Evolutionary conservation across 1,140 invertebrate genomes (phyloP).

Genomic region (Drepana arcuata): DNA sequence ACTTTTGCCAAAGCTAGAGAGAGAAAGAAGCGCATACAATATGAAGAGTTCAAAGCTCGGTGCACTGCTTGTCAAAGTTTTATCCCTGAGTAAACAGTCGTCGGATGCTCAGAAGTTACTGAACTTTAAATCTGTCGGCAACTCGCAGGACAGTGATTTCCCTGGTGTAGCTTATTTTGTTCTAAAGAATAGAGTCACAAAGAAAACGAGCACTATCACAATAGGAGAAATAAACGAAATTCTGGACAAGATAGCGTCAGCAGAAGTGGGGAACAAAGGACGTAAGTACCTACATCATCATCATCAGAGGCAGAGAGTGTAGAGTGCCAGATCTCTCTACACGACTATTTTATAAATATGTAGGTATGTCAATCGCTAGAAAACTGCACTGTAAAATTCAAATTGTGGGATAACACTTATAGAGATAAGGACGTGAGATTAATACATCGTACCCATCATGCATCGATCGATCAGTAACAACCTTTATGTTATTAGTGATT

Average conservation of each 20-base stretch:
- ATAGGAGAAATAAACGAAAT: constrained; percentile 39
- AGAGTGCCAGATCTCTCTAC: no score
- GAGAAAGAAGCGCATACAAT: constrained; percentile 49
- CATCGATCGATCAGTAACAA: no score
- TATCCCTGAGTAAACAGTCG: constrained; percentile 37
- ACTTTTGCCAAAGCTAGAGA: constrained; percentile 39
- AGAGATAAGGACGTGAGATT: no score
- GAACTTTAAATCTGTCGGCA: constrained; percentile 32
- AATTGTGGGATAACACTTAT: no score
- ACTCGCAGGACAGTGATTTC: constrained; percentile 35
- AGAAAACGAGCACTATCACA: constrained; percentile 21
- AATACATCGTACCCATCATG: no score
- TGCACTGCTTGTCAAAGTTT: constrained; percentile 34
- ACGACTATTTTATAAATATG: background rate
- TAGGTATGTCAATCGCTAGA: no score
- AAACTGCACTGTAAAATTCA: no score
- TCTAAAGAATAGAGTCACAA: constrained; percentile 28
- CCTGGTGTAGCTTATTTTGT: constrained; percentile 38
- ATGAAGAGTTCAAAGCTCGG: constrained; percentile 50
- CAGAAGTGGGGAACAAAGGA: constrained; percentile 36
- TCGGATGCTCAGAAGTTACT: constrained; percentile 34
- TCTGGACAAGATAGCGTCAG: constrained; percentile 40
- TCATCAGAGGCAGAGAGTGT: constrained; percentile 41
- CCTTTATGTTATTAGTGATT: no score
- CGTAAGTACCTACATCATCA: constrained; percentile 28